A percentile compares a stretch with the other conserved stretches of the same genome.
Conservation (phyloP, 1,140 invertebrate species). For the Phthorimaea operculella region DNA sequence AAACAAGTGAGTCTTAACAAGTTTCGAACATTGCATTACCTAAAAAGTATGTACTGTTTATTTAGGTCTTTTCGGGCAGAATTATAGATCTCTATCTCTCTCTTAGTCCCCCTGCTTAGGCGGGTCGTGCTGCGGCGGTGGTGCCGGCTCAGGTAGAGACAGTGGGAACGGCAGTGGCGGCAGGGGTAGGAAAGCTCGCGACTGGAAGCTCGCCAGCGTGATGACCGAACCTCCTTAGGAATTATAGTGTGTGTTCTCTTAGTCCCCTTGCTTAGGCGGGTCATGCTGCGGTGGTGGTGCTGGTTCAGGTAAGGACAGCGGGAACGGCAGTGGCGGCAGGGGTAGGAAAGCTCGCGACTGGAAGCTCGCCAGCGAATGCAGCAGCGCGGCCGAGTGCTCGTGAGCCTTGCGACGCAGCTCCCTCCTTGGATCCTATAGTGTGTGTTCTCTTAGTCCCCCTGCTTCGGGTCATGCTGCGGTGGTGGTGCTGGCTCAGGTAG, state of each 20-base stretch:
- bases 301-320: constrained; percentile 13
- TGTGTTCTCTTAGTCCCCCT: no score
- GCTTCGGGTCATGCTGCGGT: no score
- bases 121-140: constrained; percentile 33
- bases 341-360: constrained; percentile 69
- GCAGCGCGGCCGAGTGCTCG: constrained; percentile 87
- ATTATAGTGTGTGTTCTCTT: no score
- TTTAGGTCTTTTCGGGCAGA: no score
- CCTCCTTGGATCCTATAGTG: no score
- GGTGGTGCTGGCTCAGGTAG: constrained; percentile 29
- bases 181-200: constrained; percentile 69
- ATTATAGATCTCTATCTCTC: no score
- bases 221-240: no score
- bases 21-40: no score
- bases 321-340: constrained; percentile 62
- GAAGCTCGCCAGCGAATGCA: constrained; percentile 77
- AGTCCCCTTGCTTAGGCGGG: no score
- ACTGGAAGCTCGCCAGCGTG: constrained; percentile 72
- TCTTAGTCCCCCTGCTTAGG: no score
- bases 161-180: constrained; percentile 57
- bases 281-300: constrained; percentile 37
- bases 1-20: no score
- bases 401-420: constrained; percentile 89
- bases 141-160: constrained; percentile 7
- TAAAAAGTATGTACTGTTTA: no score